These are phyloP conservation scores for Rhagoletis zephyria DNA, from an alignment of 1,140 invertebrate species.

Conservation along the genomic window DNA sequence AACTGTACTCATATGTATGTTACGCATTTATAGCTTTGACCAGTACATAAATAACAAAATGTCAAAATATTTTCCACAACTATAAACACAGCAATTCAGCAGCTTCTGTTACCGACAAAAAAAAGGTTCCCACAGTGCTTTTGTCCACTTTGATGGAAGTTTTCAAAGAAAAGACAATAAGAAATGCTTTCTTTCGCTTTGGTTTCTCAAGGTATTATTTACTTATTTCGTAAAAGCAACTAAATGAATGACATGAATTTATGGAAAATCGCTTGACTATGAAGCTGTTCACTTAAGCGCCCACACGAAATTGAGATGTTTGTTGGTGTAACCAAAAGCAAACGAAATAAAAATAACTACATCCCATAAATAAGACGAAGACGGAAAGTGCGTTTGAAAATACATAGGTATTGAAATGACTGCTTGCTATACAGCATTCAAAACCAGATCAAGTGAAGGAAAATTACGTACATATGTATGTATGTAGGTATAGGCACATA, in stretches of 20 bases:
- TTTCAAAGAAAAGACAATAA: constrained; percentile 32
- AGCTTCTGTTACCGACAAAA: constrained; percentile 42
- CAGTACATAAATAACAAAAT: constrained; percentile 12
- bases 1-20: not conserved
- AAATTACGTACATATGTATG: too few relatives aligned
- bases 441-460: constrained; percentile 20
- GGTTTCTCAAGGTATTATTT: constrained; percentile 7
- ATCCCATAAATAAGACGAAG: constrained; percentile 23
- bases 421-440: constrained; percentile 11
- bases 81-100: not conserved
- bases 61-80: constrained; percentile 26
- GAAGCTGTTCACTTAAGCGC: constrained; percentile 5
- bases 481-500: not conserved
- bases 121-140: constrained; percentile 37
- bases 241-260: constrained; percentile 51
- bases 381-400: constrained; percentile 9
- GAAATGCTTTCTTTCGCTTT: constrained; percentile 42
- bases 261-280: constrained; percentile 40
- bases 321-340: not conserved
- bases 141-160: not conserved
- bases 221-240: constrained; percentile 30
- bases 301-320: constrained; percentile 47
- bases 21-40: too few relatives aligned
- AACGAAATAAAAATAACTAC: not conserved
- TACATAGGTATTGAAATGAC: not conserved